phyloP scores from a whole-genome alignment of 30 jellyfish, hydroid and myxozoan genomes.

The Sanderia malayensis region DNA sequence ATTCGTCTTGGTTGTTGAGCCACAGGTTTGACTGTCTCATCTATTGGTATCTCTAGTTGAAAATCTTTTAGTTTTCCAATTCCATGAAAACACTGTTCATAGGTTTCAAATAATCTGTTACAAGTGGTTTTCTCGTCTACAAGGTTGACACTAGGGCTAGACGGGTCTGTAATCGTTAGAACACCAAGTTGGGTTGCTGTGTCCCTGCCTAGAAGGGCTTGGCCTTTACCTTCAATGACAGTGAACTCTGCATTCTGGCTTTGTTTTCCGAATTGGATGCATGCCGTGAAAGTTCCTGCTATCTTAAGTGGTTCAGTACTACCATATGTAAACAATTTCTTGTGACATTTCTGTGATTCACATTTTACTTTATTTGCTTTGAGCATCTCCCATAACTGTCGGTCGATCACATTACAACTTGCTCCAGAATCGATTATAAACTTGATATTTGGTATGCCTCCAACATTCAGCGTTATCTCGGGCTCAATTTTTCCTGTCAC shows the following conservation, averaged over 20 bases:
- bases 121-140: slow-evolving; percentile 23
- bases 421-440: slow-evolving; percentile 59
- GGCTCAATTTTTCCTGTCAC: slow-evolving; percentile 34
- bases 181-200: slow-evolving; percentile 32
- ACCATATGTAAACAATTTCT: slow-evolving; percentile 43
- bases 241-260: slow-evolving; percentile 34
- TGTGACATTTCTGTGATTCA: slow-evolving; percentile 31
- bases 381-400: slow-evolving; percentile 46
- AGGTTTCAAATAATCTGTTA: slow-evolving; percentile 12
- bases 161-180: slow-evolving; percentile 34
- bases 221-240: slow-evolving; percentile 59
- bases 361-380: slow-evolving; percentile 40
- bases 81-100: slow-evolving; percentile 52
- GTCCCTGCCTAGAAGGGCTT: slow-evolving; percentile 53
- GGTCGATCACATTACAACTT: slow-evolving; percentile 46
- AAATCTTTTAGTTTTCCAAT: slow-evolving; percentile 46
- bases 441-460: slow-evolving; percentile 34
- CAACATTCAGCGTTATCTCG: slow-evolving; percentile 25
- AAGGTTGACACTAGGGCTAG: slow-evolving; percentile 30
- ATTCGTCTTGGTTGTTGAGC: slow-evolving; percentile 50
- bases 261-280: slow-evolving; percentile 13
- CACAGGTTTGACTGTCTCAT: slow-evolving; percentile 43
- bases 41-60: slow-evolving; percentile 43
- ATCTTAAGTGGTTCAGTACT: slow-evolving; percentile 48
- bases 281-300: slow-evolving; percentile 42